A percentile compares a stretch with the other conserved stretches of the same genome.
phyloP scores from a whole-genome alignment of 2,888 invertebrate genomes.

The Sinhomidia bicolor region DNA sequence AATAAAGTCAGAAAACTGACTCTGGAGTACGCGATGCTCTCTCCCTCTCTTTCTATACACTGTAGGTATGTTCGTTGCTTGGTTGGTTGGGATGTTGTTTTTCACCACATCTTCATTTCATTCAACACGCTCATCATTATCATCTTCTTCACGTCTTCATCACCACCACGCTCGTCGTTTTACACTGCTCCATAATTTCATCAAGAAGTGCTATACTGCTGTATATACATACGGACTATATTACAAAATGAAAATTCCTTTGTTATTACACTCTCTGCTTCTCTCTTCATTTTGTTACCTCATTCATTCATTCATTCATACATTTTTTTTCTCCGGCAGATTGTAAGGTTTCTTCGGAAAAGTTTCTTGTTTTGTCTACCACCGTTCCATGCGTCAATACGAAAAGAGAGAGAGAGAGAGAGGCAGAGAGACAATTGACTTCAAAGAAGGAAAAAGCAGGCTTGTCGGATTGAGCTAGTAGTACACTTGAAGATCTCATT shows the following conservation, averaged over 20 bases:
- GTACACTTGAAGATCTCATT: too few relatives aligned
- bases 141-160: not conserved
- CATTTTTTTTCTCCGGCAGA: not conserved
- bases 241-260: not conserved
- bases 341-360: too few relatives aligned
- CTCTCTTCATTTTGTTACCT: not conserved
- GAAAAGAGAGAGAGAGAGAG: too few relatives aligned
- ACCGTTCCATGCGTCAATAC: too few relatives aligned
- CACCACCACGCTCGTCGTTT: not conserved
- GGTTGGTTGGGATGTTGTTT: not conserved
- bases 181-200: not conserved
- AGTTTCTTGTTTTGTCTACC: too few relatives aligned
- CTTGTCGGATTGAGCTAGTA: too few relatives aligned
- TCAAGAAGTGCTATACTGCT: not conserved
- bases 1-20: not conserved
- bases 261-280: not conserved
- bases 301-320: not conserved
- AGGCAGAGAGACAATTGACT: too few relatives aligned
- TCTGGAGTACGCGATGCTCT: not conserved
- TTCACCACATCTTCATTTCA: not conserved
- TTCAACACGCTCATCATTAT: not conserved
- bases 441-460: too few relatives aligned
- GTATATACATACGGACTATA: too few relatives aligned
- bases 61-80: too few relatives aligned
- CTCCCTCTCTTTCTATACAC: too few relatives aligned